phyloP scores from a whole-genome alignment of 2,113 vertebrate species.

The Anguilla rostrata region DNA sequence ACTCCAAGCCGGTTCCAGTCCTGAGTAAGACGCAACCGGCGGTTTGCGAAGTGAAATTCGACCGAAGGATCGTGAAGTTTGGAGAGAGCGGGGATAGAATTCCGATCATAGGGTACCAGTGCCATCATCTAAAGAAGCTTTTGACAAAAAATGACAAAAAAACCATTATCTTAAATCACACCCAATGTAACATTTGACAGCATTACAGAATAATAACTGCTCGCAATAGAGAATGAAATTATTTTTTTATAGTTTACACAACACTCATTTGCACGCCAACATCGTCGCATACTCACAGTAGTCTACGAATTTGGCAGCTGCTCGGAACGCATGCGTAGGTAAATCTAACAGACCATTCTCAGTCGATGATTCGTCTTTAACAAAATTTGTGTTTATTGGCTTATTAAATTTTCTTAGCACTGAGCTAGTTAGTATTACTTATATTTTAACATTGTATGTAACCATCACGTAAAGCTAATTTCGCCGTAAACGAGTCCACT shows the following conservation, averaged over 20 bases:
- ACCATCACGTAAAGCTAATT: neutral
- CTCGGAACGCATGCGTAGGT: neutral
- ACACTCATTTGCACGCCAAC: too few species aligned
- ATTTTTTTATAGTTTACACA: neutral
- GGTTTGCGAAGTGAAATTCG: slow-evolving; percentile 76
- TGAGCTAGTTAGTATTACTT: neutral
- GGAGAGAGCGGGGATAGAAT: slow-evolving; percentile 61
- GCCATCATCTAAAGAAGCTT: slow-evolving; percentile 71
- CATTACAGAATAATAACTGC: neutral
- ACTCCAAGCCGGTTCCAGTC: slow-evolving; percentile 89
- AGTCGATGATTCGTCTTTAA: too few species aligned
- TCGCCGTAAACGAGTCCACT: neutral
- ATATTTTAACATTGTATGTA: neutral
- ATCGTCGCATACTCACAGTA: too few species aligned
- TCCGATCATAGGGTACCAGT: slow-evolving; percentile 80
- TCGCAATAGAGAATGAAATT: neutral
- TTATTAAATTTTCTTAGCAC: neutral
- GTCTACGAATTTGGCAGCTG: neutral
- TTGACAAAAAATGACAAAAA: neutral
- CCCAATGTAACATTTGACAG: neutral
- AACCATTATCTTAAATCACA: neutral
- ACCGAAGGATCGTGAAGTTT: slow-evolving; percentile 79
- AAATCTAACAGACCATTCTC: neutral
- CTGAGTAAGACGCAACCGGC: slow-evolving; percentile 75
- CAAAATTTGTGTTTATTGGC: neutral